Evolutionary conservation across 2,797 vertebrate genomes (phyloP).

Genomic region (Hirundo rustica): DNA sequence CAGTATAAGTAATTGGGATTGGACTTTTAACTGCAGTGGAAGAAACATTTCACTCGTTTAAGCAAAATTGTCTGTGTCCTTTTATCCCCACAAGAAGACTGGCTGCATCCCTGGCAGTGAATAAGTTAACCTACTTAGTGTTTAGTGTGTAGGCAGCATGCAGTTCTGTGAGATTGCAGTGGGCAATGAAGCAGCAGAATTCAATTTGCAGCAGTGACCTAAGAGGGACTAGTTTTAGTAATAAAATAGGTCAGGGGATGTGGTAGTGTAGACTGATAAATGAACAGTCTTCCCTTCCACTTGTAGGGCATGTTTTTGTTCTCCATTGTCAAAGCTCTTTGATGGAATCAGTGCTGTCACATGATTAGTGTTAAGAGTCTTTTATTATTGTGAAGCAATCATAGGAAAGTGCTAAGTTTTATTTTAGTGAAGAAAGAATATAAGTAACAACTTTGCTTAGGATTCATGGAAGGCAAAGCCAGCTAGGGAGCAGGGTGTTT

Average conservation of each 20-base stretch:
- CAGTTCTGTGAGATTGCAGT: slow-evolving; percentile 72
- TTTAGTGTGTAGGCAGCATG: slow-evolving; percentile 62
- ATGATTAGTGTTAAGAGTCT: not conserved
- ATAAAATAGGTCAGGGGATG: slow-evolving; percentile 89
- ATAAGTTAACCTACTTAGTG: slow-evolving; percentile 62
- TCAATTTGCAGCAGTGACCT: slow-evolving; percentile 85
- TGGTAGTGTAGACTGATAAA: slow-evolving; percentile 70
- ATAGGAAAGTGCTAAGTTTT: not conserved
- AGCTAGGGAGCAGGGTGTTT: not conserved
- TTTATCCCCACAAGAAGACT: not conserved
- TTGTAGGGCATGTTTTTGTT: slow-evolving; percentile 47
- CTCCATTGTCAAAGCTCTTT: not conserved
- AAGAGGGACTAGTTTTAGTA: slow-evolving; percentile 91
- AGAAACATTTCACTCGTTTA: not conserved
- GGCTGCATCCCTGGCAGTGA: not conserved
- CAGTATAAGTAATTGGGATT: not conserved
- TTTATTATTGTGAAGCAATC: not conserved
- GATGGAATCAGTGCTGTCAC: slow-evolving; percentile 21
- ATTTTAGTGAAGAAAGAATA: not conserved
- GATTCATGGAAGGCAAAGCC: not conserved
- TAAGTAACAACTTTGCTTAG: not conserved
- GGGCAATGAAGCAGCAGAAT: slow-evolving; percentile 87
- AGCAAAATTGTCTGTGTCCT: not conserved
- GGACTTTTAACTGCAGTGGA: not conserved
- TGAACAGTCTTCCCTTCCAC: slow-evolving; percentile 60